Evolutionary conservation across 2,797 vertebrate genomes (phyloP).

Genomic region (Echiichthys vipera): DNA sequence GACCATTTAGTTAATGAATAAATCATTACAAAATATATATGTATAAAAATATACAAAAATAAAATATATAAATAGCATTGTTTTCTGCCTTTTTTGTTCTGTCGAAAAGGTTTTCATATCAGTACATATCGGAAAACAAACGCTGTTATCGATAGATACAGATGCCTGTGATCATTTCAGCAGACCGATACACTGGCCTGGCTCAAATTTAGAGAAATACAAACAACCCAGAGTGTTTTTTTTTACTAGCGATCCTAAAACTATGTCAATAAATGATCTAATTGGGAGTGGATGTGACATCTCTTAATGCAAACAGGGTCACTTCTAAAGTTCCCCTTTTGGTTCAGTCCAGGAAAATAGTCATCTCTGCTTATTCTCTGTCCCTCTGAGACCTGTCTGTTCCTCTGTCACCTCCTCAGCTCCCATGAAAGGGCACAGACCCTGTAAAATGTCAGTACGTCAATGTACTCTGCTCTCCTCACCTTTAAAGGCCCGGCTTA

Average conservation of each 20-base stretch:
- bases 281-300: background rate
- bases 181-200: too few species aligned
- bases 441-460: constrained; percentile 41
- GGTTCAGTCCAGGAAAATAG: background rate
- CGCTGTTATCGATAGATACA: too few species aligned
- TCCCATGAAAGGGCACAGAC: constrained; percentile 37
- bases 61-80: too few species aligned
- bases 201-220: too few species aligned
- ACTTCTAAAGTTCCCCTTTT: background rate
- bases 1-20: too few species aligned
- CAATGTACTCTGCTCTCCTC: constrained; percentile 30
- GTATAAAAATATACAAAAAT: too few species aligned
- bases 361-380: background rate
- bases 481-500: constrained; percentile 55
- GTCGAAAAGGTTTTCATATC: too few species aligned
- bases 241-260: background rate
- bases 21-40: too few species aligned
- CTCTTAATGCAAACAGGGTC: background rate
- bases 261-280: background rate
- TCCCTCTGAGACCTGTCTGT: background rate
- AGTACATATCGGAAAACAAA: too few species aligned
- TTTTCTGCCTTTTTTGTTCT: too few species aligned
- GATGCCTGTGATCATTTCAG: too few species aligned
- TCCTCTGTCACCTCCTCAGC: background rate
- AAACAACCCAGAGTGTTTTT: too few species aligned